phyloP scores from a whole-genome alignment of 2,888 invertebrate species.

The Pheosia tremula region DNA sequence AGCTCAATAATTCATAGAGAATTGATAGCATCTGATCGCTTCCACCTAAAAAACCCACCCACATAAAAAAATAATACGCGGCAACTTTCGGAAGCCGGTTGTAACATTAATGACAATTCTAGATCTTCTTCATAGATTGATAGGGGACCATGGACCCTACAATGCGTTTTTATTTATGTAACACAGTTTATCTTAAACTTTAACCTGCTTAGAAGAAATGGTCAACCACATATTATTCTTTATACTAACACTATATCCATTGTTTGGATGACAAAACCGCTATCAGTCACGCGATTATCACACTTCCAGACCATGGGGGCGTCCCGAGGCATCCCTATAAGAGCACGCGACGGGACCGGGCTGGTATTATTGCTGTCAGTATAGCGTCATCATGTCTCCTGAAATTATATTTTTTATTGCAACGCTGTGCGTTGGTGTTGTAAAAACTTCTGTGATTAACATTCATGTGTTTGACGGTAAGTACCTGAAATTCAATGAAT shows the following conservation, averaged over 20 bases:
- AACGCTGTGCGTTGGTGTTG: constrained; percentile 12
- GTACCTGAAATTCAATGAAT: not conserved
- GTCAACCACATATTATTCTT: too few species aligned
- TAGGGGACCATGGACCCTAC: too few species aligned
- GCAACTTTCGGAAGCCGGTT: too few species aligned
- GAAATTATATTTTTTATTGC: constrained; percentile 20
- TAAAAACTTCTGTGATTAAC: constrained; percentile 26
- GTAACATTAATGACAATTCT: too few species aligned
- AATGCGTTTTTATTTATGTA: too few species aligned
- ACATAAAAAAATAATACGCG: too few species aligned
- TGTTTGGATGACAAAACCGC: not conserved
- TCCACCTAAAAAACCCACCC: too few species aligned
- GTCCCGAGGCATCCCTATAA: constrained; percentile 26
- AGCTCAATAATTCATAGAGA: too few species aligned
- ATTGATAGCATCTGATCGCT: too few species aligned
- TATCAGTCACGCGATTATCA: not conserved
- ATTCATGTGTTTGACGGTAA: constrained; percentile 26
- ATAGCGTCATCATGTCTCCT: constrained; percentile 16
- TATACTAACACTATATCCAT: not conserved
- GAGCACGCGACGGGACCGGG: not conserved
- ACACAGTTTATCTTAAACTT: too few species aligned
- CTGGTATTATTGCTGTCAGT: not conserved
- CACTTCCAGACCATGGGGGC: constrained; percentile 9
- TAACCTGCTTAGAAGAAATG: too few species aligned
- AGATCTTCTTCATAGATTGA: too few species aligned